Base-by-base conservation (phyloP, 2,113 vertebrate genomes). In the Bos indicus region DNA sequence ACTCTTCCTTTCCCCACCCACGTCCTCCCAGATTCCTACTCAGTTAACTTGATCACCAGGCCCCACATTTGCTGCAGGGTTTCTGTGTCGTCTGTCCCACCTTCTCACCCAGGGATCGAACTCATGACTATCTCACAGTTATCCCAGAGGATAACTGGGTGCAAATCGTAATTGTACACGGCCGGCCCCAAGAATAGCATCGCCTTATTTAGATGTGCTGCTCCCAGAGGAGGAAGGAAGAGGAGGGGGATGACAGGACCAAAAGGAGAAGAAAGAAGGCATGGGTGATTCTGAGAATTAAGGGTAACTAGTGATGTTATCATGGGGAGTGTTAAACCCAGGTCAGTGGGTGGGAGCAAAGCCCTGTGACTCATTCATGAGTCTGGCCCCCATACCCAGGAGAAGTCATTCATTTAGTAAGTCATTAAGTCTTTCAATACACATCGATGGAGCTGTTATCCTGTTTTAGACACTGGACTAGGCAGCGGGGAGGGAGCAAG, bases 231-330 rank as follows among this genome's bases (percentile, higher is more conserved):
- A 88, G 77, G 86, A 87, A 51, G 97, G 88, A 97, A 87, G 95
- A 48, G 90, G 96, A 56, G 71, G 96, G 94, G 74, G 88, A 14
- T 48, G 51, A 67, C 43, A 67, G 59, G 78, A 46, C 28, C 43
- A 67, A 82, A 95, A 97, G 95, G 52, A 96, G 97, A 95, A 98
- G 95, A 83, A 91, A 83, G 95, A 54, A 96, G 83, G 92, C 92
- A 9, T 6, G 43, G 81, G 94, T 80, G 93, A 96, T 97, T 97
- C 98, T 97, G 92, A 98, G 98, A 97, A 97, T 48, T 84, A 11
- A 94, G 83, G 95, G 82, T 89, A 13, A 86, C 54, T 25, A 43
- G 56, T 94, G 96, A 97, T 23, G 21, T 97, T 95, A 98, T 54
- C 60, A 6, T 1, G 28, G 80, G 91, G 95, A 96, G 96, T 26